Base-by-base conservation (phyloP, 2,797 vertebrate genomes). In the Lepilemur septentrionalis region DNA sequence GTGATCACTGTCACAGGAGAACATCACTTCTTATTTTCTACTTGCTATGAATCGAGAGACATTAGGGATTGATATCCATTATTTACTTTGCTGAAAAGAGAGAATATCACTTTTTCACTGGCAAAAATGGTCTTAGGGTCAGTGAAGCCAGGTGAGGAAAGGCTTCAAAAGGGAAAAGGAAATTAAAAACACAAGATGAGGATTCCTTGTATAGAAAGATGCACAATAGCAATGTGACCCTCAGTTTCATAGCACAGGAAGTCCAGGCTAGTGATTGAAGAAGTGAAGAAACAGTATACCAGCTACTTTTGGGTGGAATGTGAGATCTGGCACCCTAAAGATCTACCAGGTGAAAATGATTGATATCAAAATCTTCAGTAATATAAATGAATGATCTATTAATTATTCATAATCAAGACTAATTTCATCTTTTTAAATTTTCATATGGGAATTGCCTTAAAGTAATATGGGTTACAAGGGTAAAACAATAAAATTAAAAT, bases 401-500 rank as follows among this genome's bases (percentile, higher is more conserved):
- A 48, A 81, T 89, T 86, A 79, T 65, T 89, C 23, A 87, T 67
- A 83, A 76, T 75, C 23, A 23, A 8, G 43, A 10, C 30, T 61
- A 90, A 5, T 69, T 55, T 55, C 52, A 55, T 55, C 18, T 55
- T 55, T 55, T 55, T 55, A 17, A 59, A 0, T 91, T 95, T 96
- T 57, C 22, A 25, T 57, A 30, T 92, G 46, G 28, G 28, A 82
- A 94, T 80, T 70, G n/a, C 61, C 57, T 91, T 86, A 94, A 89
- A 91, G 13, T 50, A 95, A 85, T 76, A 55, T 70, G 43, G 41
- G 30, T 83, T 94, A 89, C 14, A 95, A 87, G 14, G 17, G 4
- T 73, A 57, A 85, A 75, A 95, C 4, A 80, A 86, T 79, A 73
- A 95, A 93, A 46, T 89, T 10, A 84, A 84, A 48, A 57, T 92